Base-by-base conservation (phyloP, 2,888 invertebrate genomes). In the Aporophyla lueneburgensis region DNA sequence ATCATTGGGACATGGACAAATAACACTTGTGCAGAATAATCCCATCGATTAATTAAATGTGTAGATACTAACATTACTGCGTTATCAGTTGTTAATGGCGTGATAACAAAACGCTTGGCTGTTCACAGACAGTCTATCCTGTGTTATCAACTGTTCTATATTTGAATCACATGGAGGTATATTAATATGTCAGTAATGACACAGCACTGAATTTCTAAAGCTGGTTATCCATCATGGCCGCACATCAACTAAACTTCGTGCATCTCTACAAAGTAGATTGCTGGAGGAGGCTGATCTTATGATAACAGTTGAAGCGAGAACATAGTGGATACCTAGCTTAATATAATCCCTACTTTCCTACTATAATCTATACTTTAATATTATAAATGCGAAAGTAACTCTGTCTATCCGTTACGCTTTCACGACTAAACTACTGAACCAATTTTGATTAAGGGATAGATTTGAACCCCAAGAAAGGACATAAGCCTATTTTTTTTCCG, bases 21-120 rank as follows among this genome's bases (percentile, higher is more conserved):
- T 77, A 87, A 66, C 86, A 86, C 86, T 89, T 76, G 83, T 78
- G 74, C 71, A 59, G 80, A 82, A 86, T 86, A 75, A 76, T 83
- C 80, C 86, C 82, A 87, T 88, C 86, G 89, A 86, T 86, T 89
- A 88, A 89, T 91, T 88, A 88, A 84, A 83, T 80, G 82, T 83
- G 76, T 82, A 54, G 54, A 40, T 54, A 83, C 76, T 71, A 76
- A 77, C 74, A 85, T 87, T 76, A 81, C 73, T 76, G 24, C 76
- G 81, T 84, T 87, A 88, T 88, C 88, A 77, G 65, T 80, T 71
- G 82, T 88, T 90, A 90, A 91, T 88, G 82, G 82, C 73, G 74
- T 80, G 91, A 91, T 91, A 91, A 82, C 83, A 68, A 61, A 81
- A 81, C 76, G 86, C 78, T 84, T 78, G 82, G 85, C 74, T 83